Conservation (phyloP, 1,140 invertebrate genomes). For the Rhopalosiphum maidis region DNA sequence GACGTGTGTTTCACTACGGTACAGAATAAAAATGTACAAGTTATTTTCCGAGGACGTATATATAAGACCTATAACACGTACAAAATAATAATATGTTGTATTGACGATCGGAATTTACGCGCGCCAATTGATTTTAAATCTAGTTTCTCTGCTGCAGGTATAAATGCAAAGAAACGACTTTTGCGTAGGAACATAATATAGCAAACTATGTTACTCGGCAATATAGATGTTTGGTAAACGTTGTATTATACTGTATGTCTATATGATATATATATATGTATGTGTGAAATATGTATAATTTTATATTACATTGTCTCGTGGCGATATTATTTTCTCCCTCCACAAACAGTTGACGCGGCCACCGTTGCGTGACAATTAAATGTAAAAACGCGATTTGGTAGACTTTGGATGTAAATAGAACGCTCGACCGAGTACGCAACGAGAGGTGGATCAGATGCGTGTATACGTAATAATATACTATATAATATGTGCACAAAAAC, state of each 20-base stretch:
- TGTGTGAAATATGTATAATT: background rate
- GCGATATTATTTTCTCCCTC: background rate
- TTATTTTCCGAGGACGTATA: background rate
- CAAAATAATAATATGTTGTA: background rate
- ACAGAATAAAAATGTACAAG: background rate
- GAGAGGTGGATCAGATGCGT: background rate
- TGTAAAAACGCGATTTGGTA: background rate
- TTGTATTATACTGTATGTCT: background rate
- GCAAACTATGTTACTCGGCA: background rate
- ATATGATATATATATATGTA: background rate
- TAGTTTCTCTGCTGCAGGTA: background rate
- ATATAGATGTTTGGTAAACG: background rate
- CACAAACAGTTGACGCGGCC: too few relatives aligned
- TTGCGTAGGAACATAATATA: background rate
- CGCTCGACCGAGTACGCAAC: background rate
- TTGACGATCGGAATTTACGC: conserved; percentile 6
- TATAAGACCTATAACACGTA: background rate
- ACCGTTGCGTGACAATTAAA: background rate
- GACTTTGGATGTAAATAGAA: background rate
- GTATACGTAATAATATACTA: background rate
- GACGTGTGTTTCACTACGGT: background rate
- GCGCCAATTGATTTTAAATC: background rate
- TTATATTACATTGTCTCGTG: background rate
- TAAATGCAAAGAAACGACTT: background rate
- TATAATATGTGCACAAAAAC: background rate